Evolutionary conservation across 2,113 vertebrate genomes (phyloP).

Genomic region (Corythoichthys intestinalis): DNA sequence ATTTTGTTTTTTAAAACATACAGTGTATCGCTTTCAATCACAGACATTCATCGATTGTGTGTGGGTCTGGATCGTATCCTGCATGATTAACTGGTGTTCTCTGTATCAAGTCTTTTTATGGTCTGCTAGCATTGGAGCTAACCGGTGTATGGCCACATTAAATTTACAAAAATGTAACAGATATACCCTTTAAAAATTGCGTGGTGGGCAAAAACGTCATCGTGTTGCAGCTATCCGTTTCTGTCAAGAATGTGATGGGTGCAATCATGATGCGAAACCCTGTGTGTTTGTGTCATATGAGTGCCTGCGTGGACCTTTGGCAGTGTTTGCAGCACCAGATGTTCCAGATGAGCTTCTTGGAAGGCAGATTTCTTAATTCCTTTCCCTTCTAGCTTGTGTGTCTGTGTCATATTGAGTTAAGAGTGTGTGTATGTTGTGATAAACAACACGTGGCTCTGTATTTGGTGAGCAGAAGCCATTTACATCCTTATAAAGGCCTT

Average conservation of each 20-base stretch:
- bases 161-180: background rate
- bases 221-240: conserved; percentile 16
- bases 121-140: background rate
- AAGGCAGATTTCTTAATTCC: conserved; percentile 45
- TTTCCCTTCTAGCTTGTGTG: conserved; percentile 19
- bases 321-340: conserved; percentile 62
- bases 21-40: too few relatives aligned
- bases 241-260: conserved; percentile 19
- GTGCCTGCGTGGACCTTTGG: conserved; percentile 69
- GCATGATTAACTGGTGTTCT: background rate
- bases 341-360: conserved; percentile 65
- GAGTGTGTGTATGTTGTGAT: conserved; percentile 13
- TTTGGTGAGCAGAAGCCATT: conserved; percentile 32
- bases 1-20: background rate
- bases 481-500: conserved; percentile 49
- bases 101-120: background rate
- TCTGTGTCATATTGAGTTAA: conserved; percentile 1
- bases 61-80: background rate
- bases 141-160: background rate
- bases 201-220: background rate
- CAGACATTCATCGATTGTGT: background rate
- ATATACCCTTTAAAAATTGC: background rate
- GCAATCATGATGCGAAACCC: conserved; percentile 27
- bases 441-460: conserved; percentile 71
- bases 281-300: conserved; percentile 7